Percentiles rank a stretch among this genome's conserved stretches.
phyloP scores from a whole-genome alignment of 2,888 invertebrate genomes.

The Scrobipalpa atriplicella region DNA sequence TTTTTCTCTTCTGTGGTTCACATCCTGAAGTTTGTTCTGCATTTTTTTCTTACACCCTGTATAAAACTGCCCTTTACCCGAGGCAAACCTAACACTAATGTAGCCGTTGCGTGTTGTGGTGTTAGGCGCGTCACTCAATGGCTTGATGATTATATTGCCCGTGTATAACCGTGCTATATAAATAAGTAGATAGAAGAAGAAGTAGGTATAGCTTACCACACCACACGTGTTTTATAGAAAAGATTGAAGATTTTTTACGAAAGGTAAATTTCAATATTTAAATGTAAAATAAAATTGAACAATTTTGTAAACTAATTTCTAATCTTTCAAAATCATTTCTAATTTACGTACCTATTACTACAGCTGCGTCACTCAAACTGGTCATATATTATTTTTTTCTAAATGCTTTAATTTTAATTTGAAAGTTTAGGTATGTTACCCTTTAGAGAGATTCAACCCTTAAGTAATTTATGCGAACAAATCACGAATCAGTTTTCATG shows the following conservation, averaged over 20 bases:
- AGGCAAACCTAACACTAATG: conserved; percentile 3
- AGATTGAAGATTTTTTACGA: too few relatives aligned
- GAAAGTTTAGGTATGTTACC: not conserved
- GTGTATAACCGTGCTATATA: not conserved
- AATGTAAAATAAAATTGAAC: too few relatives aligned
- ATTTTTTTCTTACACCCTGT: not conserved
- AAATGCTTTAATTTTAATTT: not conserved
- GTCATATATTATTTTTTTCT: too few relatives aligned
- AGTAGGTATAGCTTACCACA: too few relatives aligned
- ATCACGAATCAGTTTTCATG: conserved; percentile 37
- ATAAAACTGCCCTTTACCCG: not conserved
- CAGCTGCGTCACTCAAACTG: too few relatives aligned
- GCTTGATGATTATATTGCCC: not conserved
- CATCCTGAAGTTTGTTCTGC: not conserved
- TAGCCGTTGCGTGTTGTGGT: not conserved
- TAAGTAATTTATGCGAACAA: conserved; percentile 30
- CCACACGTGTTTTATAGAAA: too few relatives aligned
- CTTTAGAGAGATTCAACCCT: not conserved
- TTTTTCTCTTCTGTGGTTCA: too few relatives aligned
- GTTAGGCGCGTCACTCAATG: not conserved
- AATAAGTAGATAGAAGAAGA: too few relatives aligned
- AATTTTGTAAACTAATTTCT: too few relatives aligned
- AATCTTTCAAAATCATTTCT: too few relatives aligned
- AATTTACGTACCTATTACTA: too few relatives aligned
- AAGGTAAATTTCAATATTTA: too few relatives aligned